Base-by-base conservation (phyloP, 2,797 vertebrate species). In the Hydrolagus colliei region DNA sequence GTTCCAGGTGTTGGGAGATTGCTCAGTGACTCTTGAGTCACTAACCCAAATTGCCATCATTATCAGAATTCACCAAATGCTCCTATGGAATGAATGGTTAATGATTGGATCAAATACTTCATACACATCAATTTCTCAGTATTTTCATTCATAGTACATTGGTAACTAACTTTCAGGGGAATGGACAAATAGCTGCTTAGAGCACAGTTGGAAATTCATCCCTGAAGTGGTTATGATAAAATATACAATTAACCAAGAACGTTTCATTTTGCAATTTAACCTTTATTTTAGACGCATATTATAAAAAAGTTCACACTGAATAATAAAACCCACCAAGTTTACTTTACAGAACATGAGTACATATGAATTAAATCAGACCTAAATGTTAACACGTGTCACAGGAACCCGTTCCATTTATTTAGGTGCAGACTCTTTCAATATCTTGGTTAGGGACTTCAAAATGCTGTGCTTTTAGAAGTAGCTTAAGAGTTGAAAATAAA, bases 271-370 rank as follows among this genome's bases (percentile, higher is more conserved):
- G 88, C 27, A 14, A 82, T 82, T 82, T 91, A 93, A 90, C 90
- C 90, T 95, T 96, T 95, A 95, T 94, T 96, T 93, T 91, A 93
- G 93, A 95, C 88, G 89, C 90, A 92, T 90, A 91, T 88, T 95
- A 94, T 86, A 89, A 94, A 92, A 94, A 92, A 91, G 87, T 92
- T 92, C 91, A 94, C 92, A 92, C 88, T 92, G 92, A 93, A 92
- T 92, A 94, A 92, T 88, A 89, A 86, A 86, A 87, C 79, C 79
- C 79, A 82, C 65, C 79, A 82, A 82, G 79, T 86, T 68, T 74
- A 86, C 85, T 88, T 89, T 88, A 91, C 89, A 94, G 88, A 92
- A 87, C 90, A 91, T 94, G 93, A 92, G 92, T 92, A 93, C 89
- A 92, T 88, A 92, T 89, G 91, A 91, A 92, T 90, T 90, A 88